These are phyloP conservation scores for Orbicella faveolata DNA, from an alignment of 64 coral and sea anemone genomes.

Conservation along the genomic window DNA sequence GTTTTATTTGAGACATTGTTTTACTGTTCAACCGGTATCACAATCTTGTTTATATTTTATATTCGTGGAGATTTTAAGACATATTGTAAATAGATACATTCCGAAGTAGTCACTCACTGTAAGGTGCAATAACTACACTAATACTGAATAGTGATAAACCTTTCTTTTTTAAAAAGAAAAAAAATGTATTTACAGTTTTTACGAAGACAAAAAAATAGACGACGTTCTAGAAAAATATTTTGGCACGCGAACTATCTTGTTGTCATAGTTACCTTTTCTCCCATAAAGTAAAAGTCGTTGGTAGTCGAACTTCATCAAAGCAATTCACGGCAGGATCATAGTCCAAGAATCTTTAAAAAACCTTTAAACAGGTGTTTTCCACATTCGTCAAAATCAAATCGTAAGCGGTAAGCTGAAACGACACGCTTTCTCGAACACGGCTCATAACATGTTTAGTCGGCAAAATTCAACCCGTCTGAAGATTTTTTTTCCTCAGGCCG, in stretches of 20 bases:
- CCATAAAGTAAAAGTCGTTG: not conserved
- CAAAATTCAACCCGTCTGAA: too few species aligned
- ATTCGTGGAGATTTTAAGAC: too few species aligned
- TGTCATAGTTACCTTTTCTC: constrained; percentile 9
- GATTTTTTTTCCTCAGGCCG: too few species aligned
- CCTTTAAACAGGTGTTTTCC: not conserved
- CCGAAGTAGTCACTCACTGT: too few species aligned
- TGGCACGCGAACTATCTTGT: not conserved
- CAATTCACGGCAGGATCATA: not conserved
- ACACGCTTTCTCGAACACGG: not conserved
- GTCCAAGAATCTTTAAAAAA: not conserved
- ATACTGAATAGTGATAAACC: too few species aligned
- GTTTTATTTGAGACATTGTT: too few species aligned
- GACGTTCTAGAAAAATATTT: not conserved
- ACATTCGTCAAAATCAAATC: not conserved
- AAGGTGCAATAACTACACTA: too few species aligned
- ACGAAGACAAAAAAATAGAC: not conserved
- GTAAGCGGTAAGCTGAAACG: not conserved
- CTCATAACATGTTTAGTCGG: too few species aligned
- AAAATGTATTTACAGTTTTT: not conserved
- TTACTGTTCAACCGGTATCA: too few species aligned
- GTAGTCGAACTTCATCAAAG: not conserved
- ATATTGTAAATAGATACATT: too few species aligned
- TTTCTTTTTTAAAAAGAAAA: too few species aligned
- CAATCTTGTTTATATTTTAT: too few species aligned